Conservation (phyloP, 1,140 invertebrate species). For the Meloidogyne floridensis region DNA sequence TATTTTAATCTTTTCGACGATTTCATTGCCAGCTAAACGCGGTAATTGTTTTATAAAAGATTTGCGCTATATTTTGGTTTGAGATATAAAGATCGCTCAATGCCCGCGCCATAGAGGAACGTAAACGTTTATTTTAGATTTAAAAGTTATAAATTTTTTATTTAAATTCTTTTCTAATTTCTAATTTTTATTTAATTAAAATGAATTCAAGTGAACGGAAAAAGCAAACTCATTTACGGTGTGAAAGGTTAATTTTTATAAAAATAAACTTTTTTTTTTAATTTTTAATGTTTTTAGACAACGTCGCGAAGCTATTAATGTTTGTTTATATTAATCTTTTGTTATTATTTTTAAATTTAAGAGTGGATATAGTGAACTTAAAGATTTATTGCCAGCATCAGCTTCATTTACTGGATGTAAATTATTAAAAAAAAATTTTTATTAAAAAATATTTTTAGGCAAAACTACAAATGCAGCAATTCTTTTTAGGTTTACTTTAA, state of each 20-base stretch:
- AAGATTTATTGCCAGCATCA: conserved; percentile 60
- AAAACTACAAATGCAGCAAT: conserved; percentile 65
- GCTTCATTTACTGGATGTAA: conserved; percentile 56
- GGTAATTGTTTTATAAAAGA: too few relatives aligned
- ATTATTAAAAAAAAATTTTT: not conserved
- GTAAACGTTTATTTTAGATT: too few relatives aligned
- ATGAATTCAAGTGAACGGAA: conserved; percentile 58
- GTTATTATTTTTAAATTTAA: conserved; percentile 34
- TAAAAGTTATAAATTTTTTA: not conserved
- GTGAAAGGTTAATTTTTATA: conserved; percentile 45
- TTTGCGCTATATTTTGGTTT: too few relatives aligned
- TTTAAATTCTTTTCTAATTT: not conserved
- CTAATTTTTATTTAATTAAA: not conserved
- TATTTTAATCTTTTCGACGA: too few relatives aligned
- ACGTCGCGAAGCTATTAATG: conserved; percentile 63
- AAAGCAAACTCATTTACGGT: conserved; percentile 61
- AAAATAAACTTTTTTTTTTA: not conserved
- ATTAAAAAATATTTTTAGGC: conserved; percentile 12
- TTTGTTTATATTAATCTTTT: conserved; percentile 37
- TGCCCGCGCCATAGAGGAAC: too few relatives aligned
- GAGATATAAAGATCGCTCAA: too few relatives aligned
- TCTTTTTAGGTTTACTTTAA: conserved; percentile 47
- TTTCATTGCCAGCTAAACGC: too few relatives aligned
- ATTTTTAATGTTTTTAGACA: conserved; percentile 37
- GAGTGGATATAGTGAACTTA: conserved; percentile 64